Percentiles rank a stretch among this genome's conserved stretches.
phyloP scores from a whole-genome alignment of 2,797 vertebrate species.

The Molossus molossus region DNA sequence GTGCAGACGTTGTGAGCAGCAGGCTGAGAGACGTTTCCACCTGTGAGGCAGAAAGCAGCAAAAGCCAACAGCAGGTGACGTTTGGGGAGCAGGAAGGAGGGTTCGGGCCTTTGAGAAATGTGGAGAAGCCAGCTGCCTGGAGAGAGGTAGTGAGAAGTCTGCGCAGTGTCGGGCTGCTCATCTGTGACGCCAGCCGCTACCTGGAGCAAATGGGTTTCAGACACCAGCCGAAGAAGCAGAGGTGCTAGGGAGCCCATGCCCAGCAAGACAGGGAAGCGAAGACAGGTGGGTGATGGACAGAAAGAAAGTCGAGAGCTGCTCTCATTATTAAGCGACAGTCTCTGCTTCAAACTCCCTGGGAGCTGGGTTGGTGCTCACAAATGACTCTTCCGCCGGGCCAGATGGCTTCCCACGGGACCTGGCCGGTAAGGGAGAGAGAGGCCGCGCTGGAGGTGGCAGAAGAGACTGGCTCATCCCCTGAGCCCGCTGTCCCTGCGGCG shows the following conservation, averaged over 20 bases:
- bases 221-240: not conserved
- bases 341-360: not conserved
- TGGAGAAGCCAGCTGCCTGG: not conserved
- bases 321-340: not conserved
- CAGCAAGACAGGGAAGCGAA: not conserved
- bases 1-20: not conserved
- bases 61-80: not conserved
- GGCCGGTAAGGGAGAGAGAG: not conserved
- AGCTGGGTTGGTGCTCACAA: not conserved
- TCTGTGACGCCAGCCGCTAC: not conserved
- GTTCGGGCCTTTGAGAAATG: not conserved
- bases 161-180: not conserved
- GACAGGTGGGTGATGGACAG: not conserved
- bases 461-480: rapidly evolving
- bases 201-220: not conserved
- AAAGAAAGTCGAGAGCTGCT: not conserved
- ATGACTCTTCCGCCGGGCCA: not conserved
- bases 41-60: not conserved
- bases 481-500: rapidly evolving
- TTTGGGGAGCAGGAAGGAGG: not conserved
- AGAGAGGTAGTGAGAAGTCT: not conserved
- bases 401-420: not conserved
- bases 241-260: not conserved
- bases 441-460: not conserved
- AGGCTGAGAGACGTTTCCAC: not conserved